phyloP scores from a whole-genome alignment of 2,888 invertebrate species.

The Rotaria macrura region DNA sequence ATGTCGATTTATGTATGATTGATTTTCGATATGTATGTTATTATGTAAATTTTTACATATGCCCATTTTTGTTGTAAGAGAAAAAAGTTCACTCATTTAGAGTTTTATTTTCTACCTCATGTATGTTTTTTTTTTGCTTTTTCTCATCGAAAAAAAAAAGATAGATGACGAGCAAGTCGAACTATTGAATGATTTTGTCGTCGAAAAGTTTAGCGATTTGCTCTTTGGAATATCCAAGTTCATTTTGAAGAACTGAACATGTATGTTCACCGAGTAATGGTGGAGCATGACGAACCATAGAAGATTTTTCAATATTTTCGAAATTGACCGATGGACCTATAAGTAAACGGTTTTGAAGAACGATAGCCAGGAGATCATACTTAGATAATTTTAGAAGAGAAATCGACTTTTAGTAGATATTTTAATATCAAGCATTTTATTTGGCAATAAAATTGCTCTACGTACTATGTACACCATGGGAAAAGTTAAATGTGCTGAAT shows the following conservation, averaged over 20 bases:
- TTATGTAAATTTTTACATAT: neutral
- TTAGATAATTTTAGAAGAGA: too few relatives aligned
- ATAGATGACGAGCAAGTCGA: neutral
- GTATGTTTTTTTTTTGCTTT: neutral
- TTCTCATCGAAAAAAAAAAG: neutral
- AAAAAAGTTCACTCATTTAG: neutral
- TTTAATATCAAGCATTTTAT: too few relatives aligned
- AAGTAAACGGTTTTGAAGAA: neutral
- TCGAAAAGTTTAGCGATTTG: neutral
- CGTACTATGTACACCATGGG: too few relatives aligned
- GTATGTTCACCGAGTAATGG: constrained; percentile 16
- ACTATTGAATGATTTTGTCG: neutral
- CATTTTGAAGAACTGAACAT: neutral
- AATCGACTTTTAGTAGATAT: too few relatives aligned
- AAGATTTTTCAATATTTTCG: neutral
- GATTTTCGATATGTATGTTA: neutral
- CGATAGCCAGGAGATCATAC: too few relatives aligned
- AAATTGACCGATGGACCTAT: neutral
- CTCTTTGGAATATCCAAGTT: neutral
- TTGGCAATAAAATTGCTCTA: too few relatives aligned
- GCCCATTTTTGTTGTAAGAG: neutral
- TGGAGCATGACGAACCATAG: neutral
- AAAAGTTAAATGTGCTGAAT: too few relatives aligned
- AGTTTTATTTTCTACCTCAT: neutral
- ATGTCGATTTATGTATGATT: neutral